Evolutionary conservation across 1,140 invertebrate species (phyloP), one percentile per base, ranked within the genome.

Genomic region (Rhysida immarginata): DNA sequence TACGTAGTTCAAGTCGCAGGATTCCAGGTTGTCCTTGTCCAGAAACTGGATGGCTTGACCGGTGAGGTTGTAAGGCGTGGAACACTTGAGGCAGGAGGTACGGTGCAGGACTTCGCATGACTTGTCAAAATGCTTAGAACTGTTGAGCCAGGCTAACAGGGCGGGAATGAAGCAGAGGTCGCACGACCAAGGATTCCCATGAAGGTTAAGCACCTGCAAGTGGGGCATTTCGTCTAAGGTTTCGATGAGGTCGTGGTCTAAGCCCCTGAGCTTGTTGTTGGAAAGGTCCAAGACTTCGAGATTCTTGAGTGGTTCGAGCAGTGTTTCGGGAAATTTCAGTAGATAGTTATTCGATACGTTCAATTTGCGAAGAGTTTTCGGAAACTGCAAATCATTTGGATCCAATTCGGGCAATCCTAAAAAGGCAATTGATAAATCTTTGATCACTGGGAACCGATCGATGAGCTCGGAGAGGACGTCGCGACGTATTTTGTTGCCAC

Each of bases 161-260:
- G 63, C 63, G n/a, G 60, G 55, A 46, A 69, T 66, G 56, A 65
- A 63, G 57, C 82, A 84, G 60, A 77, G 68, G 64, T 83, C 80
- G 63, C 82, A 84, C 2, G 74, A 71, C 80, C 81, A 84, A 2
- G 75, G 76, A 67, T 84, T 83, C 20, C 72, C 72, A 25, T 78
- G 71, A 56, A 84, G 63, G 53, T 59, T 48, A 2, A 66, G 25
- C 20, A 50, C 27, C 61, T 75, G 70, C 0, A 83, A 61, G 18
- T 67, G 55, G 42, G 50, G 57, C 25, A 67, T 66, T 18, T 53
- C 57, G 43, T 57, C 48, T 14, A 66, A 71, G 16, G 68, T 68
- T 26, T 73, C 67, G 46, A 81, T 61, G n/a, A 79, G 65, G 29
- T 73, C 65, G 53, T 78, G 74, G 42, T 74, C 74, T 43, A 83